Evolutionary conservation across 1,140 invertebrate species (phyloP).

Genomic region (Lucilia cuprina): DNA sequence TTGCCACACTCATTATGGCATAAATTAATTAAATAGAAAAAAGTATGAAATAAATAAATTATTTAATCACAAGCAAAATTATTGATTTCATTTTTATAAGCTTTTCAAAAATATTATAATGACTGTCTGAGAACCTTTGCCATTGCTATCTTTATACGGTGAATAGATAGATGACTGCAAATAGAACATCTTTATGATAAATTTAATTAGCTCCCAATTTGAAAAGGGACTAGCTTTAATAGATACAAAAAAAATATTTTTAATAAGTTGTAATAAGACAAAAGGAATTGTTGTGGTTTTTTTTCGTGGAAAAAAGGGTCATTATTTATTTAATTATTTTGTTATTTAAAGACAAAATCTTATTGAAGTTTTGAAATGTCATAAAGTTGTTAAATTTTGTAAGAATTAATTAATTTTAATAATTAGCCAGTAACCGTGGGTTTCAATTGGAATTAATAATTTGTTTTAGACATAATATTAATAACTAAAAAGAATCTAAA

Average conservation of each 20-base stretch:
- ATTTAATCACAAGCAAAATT: background rate
- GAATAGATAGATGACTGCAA: background rate
- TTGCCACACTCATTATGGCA: constrained; percentile 4
- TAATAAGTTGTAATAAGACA: background rate
- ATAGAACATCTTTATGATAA: no score
- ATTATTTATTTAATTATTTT: no score
- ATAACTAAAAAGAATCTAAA: no score
- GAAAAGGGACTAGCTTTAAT: background rate
- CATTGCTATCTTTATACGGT: background rate
- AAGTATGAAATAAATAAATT: background rate
- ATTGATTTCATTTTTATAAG: constrained; percentile 9
- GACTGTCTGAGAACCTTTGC: background rate
- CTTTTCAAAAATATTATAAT: background rate
- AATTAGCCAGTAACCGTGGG: no score
- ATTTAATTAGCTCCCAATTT: background rate
- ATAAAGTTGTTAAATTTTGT: no score
- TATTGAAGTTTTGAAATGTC: no score
- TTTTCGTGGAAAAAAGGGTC: no score
- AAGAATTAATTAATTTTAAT: no score
- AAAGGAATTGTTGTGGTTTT: no score
- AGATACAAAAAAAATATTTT: background rate
- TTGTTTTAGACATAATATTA: no score
- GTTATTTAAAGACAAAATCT: no score
- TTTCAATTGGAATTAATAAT: no score
- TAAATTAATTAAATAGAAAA: background rate